phyloP scores from a whole-genome alignment of 2,888 invertebrate species.

The Melipona bicolor region DNA sequence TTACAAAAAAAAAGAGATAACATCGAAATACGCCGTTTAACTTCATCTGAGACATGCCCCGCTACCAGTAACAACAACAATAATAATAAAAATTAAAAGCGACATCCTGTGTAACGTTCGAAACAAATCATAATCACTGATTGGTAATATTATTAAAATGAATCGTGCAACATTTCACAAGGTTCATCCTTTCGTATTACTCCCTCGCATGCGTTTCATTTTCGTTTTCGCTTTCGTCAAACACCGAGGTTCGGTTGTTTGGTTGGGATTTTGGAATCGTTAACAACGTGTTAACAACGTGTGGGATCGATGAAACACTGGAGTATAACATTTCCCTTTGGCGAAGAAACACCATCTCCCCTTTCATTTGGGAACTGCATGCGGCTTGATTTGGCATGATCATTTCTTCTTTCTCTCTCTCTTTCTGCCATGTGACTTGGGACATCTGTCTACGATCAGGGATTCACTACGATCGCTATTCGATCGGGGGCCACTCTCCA shows the following conservation, averaged over 20 bases:
- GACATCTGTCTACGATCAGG: conserved; percentile 6
- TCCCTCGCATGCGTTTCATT: conserved; percentile 4
- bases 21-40: too few species aligned
- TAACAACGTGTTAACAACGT: background rate
- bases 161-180: background rate
- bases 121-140: background rate
- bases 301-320: too few species aligned
- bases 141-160: background rate
- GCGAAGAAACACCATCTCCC: background rate
- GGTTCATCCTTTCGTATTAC: background rate
- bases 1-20: too few species aligned
- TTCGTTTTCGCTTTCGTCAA: background rate
- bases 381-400: conserved; percentile 51
- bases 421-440: conserved; percentile 10
- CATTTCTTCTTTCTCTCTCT: background rate
- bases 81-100: too few species aligned
- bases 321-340: background rate
- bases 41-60: too few species aligned
- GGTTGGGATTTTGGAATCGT: background rate
- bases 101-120: too few species aligned
- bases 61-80: too few species aligned
- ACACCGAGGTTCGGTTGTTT: background rate
- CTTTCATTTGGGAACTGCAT: conserved; percentile 33
- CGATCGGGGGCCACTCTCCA: conserved; percentile 40
- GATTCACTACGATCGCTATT: background rate